Evolutionary conservation across 2,888 invertebrate genomes (phyloP).

Genomic region (Lathronympha strigana): DNA sequence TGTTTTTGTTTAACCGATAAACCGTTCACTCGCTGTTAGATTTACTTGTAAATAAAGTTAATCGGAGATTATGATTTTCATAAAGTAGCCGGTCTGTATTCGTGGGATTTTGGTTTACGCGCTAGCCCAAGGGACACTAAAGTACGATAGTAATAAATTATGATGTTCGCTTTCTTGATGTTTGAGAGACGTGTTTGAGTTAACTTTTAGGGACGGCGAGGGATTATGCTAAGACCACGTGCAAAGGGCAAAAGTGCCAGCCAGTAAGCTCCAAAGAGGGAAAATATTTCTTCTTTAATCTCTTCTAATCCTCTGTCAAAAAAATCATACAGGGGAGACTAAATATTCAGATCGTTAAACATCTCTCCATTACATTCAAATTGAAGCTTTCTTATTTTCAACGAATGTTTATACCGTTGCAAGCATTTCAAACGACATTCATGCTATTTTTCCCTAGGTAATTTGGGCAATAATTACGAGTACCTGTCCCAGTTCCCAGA

Average conservation of each 20-base stretch:
- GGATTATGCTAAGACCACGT: slow-evolving; percentile 4
- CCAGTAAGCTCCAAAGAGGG: too few species aligned
- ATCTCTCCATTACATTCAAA: too few species aligned
- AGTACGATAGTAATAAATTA: slow-evolving; percentile 25
- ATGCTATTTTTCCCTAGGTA: neutral
- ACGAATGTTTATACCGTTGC: too few species aligned
- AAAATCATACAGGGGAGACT: too few species aligned
- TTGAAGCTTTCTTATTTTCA: too few species aligned
- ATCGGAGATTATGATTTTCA: neutral
- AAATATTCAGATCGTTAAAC: too few species aligned
- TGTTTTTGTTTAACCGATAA: too few species aligned
- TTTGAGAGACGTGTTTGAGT: slow-evolving; percentile 8
- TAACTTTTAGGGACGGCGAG: slow-evolving; percentile 18
- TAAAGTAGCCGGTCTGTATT: neutral
- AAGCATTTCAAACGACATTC: too few species aligned
- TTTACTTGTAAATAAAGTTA: neutral
- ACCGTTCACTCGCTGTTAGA: neutral
- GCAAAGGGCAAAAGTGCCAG: slow-evolving; percentile 5
- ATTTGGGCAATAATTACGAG: neutral
- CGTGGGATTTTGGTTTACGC: neutral
- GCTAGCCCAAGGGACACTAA: slow-evolving; percentile 10
- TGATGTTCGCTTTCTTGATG: slow-evolving; percentile 1
- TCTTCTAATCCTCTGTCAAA: too few species aligned
- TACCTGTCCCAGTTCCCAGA: too few species aligned
- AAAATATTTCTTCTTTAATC: too few species aligned